Percentiles rank a stretch among this genome's conserved stretches.
Conservation (phyloP, 1,140 invertebrate genomes). For the Micrasema minimum region DNA sequence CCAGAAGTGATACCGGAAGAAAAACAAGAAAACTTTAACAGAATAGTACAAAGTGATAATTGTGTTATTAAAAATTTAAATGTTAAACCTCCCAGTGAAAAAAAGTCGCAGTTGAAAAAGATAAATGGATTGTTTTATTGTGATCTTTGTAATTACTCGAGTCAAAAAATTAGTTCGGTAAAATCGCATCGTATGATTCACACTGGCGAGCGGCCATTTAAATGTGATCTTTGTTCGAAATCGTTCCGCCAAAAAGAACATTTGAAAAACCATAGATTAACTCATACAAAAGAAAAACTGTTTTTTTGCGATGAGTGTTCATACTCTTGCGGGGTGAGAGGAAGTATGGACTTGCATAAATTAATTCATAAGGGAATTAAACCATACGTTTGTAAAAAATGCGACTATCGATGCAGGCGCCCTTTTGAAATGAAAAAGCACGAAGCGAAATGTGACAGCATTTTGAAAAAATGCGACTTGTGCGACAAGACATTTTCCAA, state of each 20-base stretch:
- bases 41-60: not conserved
- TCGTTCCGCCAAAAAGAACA: conserved; percentile 3
- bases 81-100: not conserved
- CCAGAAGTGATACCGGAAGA: not conserved
- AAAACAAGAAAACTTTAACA: not conserved
- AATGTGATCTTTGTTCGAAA: conserved; percentile 17
- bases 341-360: conserved; percentile 23
- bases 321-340: not conserved
- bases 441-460: conserved; percentile 4
- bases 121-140: conserved; percentile 15
- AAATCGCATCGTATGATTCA: conserved; percentile 35
- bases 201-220: conserved; percentile 27
- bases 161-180: conserved; percentile 8
- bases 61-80: not conserved
- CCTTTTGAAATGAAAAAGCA: conserved; percentile 27
- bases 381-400: conserved; percentile 13
- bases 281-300: conserved; percentile 27
- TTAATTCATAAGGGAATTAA: conserved; percentile 26
- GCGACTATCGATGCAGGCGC: conserved; percentile 19
- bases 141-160: conserved; percentile 30
- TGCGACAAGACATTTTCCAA: conserved; percentile 21
- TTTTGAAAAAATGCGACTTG: conserved; percentile 3
- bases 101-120: conserved; percentile 21
- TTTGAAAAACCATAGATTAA: conserved; percentile 28
- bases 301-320: conserved; percentile 27